Conservation (phyloP, 1,140 invertebrate species). For the Ladona fulva region DNA sequence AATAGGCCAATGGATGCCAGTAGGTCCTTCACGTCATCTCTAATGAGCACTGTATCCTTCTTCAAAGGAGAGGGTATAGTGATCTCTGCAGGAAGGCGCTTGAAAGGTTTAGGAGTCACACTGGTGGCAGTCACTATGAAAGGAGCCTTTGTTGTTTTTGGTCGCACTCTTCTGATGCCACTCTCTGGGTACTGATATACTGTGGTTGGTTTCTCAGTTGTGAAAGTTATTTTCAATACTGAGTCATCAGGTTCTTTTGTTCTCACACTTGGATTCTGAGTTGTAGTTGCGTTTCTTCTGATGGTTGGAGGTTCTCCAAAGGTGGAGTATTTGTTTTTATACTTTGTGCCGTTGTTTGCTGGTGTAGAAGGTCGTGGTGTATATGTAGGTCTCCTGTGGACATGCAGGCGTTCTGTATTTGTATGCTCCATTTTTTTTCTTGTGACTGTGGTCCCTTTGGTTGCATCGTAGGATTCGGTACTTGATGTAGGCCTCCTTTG, state of each 20-base stretch:
- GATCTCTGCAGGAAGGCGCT: not conserved
- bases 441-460: not conserved
- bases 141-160: not conserved
- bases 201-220: not conserved
- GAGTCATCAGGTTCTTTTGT: not conserved
- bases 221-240: not conserved
- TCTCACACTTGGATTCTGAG: not conserved
- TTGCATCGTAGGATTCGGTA: no score
- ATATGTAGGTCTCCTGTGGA: not conserved
- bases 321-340: not conserved
- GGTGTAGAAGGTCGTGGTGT: not conserved
- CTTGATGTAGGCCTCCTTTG: not conserved
- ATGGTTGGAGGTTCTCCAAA: not conserved
- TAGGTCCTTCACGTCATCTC: slow-evolving; percentile 13
- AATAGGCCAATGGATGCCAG: slow-evolving; percentile 14
- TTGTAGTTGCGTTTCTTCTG: no score
- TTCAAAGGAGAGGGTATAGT: not conserved
- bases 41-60: not conserved
- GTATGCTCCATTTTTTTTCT: no score
- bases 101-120: slow-evolving; percentile 1
- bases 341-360: not conserved
- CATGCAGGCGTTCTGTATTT: not conserved
- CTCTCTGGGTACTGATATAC: not conserved
- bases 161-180: not conserved
- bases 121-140: not conserved